A percentile compares a stretch with the other conserved stretches of the same genome.
Evolutionary conservation across 30 jellyfish, hydroid and myxozoan genomes (phyloP).

Genomic region (Nemopilema nomurai): DNA sequence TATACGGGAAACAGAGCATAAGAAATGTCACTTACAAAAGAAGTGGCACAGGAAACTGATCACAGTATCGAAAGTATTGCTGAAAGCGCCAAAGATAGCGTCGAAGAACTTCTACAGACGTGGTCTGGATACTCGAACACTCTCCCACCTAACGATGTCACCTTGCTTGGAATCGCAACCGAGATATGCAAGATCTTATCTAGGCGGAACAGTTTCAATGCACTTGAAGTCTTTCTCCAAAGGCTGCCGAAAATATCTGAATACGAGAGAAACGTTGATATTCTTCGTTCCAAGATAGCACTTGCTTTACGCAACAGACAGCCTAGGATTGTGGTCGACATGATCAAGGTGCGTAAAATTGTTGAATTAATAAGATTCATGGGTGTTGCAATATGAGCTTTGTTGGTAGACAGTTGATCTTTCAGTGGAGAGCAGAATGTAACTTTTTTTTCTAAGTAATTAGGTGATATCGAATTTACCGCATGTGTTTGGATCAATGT

Average conservation of each 20-base stretch:
- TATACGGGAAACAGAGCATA: neutral
- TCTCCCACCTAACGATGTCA: constrained; percentile 23
- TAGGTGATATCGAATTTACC: too few species aligned
- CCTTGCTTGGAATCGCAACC: constrained; percentile 59
- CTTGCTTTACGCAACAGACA: constrained; percentile 68
- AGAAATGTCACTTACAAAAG: constrained; percentile 18
- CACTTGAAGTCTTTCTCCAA: constrained; percentile 60
- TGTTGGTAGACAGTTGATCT: too few species aligned
- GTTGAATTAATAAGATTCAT: too few species aligned
- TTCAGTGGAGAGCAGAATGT: too few species aligned
- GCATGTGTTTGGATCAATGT: too few species aligned
- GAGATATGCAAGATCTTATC: constrained; percentile 62
- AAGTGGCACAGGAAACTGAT: neutral
- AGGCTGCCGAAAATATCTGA: constrained; percentile 57
- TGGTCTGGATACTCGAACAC: constrained; percentile 54
- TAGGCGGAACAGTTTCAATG: constrained; percentile 60
- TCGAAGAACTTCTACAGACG: constrained; percentile 58
- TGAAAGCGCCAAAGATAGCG: constrained; percentile 33
- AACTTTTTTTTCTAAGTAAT: too few species aligned
- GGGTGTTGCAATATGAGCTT: too few species aligned
- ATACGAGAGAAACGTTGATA: constrained; percentile 39
- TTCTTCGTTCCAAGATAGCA: constrained; percentile 66
- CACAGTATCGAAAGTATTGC: neutral
- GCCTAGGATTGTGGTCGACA: constrained; percentile 48
- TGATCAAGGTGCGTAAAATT: constrained; percentile 44